Base-by-base conservation (phyloP, 2,888 invertebrate genomes). In the Argyra leucocephala region DNA sequence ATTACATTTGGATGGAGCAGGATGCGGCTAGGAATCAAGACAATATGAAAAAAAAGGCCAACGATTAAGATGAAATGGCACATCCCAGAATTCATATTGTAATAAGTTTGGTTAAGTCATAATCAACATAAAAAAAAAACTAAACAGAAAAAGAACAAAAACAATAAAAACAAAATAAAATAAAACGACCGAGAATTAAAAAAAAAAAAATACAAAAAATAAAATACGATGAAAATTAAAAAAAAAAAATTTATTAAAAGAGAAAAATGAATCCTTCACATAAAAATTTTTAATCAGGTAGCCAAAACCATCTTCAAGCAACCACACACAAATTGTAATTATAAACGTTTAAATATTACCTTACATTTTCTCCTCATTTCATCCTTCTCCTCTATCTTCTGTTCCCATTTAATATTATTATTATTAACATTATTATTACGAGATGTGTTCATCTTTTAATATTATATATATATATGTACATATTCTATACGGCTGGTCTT, bases 51-150 rank as follows among this genome's bases (percentile, higher is more conserved):
- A 48, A 48, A 2, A 48, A 48, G 18, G 18, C 1, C 12, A 48
- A 15, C 12, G 9, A 48, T 48, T 48, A 48, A 48, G 48, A 48
- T 48, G 48, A 48, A 48, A 48, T 48, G 48, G 48, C 48, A 48
- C 48, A 48, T 48, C 48, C 48, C 48, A 48, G 15, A 9, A 48
- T 48, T 48, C 48, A 48, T 48, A 48, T 48, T 48, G 48, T 48
- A 48, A 48, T 48, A 9, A 48, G 48, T 48, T 48, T 48, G 48
- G 48, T 48, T 48, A 48, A 48, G n/a, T n/a, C 48, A 48, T 48
- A 48, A 48, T 48, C 15, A 48, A 48, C 48, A 48, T 18, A 9
- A 48, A n/a, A 15, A 48, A 48, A 48, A n/a, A n/a, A n/a, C n/a
- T n/a, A n/a, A 48, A 12, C 37, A 37, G 37, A 9, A 48, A 31